Base-by-base conservation (phyloP, 2,888 invertebrate species). In the Aelia acuminata region DNA sequence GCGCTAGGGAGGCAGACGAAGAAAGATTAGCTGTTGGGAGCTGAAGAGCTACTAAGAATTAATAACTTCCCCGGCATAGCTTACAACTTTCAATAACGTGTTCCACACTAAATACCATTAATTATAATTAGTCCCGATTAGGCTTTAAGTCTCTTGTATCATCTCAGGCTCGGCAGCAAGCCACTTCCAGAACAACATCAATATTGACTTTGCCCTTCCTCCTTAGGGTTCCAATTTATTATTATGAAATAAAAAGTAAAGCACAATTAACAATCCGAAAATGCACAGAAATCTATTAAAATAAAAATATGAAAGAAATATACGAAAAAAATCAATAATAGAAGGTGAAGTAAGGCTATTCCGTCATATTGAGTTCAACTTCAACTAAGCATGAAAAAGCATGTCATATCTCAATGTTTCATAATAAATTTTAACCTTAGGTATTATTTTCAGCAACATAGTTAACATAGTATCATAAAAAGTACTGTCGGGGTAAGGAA, bases 41-140 rank as follows among this genome's bases (percentile, higher is more conserved):
- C 43, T 80, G 80, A 80, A 47, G 80, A 43, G 43, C 43, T 80
- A 80, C 43, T 80, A 80, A 80, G 80, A 80, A 80, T 43, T 80
- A 80, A 80, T 80, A 80, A 80, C 80, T 43, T 80, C n/a, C n/a
- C 80, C n/a, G n/a, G n/a, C n/a, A n/a, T 13, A 80, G 80, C 35
- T 7, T 47, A 47, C 80, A 80, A 80, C 80, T 80, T 80, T 80
- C 80, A 80, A 80, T 80, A 43, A 80, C n/a, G 80, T 43, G n/a
- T 15, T 47, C 80, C 80, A 15, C 80, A 80, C 43, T 80, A 80
- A 80, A 80, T 80, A 80, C 80, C 80, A 80, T 80, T 80, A 80
- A 80, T 80, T 80, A n/a, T 80, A 80, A 80, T 80, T 80, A 80
- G 80, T 80, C 43, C 43, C 80, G 43, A 80, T 80, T 80, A 80